phyloP scores from a whole-genome alignment of 2,888 invertebrate species.

The Ischnura elegans region DNA sequence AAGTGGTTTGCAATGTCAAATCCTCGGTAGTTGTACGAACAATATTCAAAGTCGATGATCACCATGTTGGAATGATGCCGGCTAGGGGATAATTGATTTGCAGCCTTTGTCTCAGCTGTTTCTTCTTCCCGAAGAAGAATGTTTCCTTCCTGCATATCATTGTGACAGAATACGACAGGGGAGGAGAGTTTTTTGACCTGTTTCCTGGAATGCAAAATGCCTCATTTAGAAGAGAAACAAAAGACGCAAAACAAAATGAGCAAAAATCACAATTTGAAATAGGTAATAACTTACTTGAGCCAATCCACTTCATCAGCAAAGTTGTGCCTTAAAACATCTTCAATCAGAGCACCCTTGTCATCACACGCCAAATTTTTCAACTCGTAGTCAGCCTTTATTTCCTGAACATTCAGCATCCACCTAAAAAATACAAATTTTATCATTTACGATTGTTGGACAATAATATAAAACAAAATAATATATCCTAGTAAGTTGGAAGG shows the following conservation, averaged over 20 bases:
- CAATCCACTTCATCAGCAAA: constrained; percentile 69
- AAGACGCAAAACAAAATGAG: background rate
- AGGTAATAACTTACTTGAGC: constrained; percentile 70
- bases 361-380: background rate
- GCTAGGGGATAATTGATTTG: constrained; percentile 33
- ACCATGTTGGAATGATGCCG: constrained; percentile 72
- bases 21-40: constrained; percentile 80
- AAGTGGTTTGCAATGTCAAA: constrained; percentile 81
- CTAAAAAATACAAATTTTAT: constrained; percentile 69
- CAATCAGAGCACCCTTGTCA: constrained; percentile 64
- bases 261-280: background rate
- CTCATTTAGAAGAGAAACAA: background rate
- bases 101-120: constrained; percentile 73
- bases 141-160: constrained; percentile 80
- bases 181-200: constrained; percentile 75
- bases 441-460: too few species aligned
- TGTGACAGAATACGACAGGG: constrained; percentile 80
- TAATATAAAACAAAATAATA: too few species aligned
- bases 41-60: constrained; percentile 80
- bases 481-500: too few species aligned
- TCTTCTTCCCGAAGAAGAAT: constrained; percentile 75
- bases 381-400: constrained; percentile 47
- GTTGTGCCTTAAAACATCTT: constrained; percentile 66
- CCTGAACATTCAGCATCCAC: constrained; percentile 72
- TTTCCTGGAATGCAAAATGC: constrained; percentile 66